Evolutionary conservation across 2,888 invertebrate genomes (phyloP).

Genomic region (Lysandra coridon): DNA sequence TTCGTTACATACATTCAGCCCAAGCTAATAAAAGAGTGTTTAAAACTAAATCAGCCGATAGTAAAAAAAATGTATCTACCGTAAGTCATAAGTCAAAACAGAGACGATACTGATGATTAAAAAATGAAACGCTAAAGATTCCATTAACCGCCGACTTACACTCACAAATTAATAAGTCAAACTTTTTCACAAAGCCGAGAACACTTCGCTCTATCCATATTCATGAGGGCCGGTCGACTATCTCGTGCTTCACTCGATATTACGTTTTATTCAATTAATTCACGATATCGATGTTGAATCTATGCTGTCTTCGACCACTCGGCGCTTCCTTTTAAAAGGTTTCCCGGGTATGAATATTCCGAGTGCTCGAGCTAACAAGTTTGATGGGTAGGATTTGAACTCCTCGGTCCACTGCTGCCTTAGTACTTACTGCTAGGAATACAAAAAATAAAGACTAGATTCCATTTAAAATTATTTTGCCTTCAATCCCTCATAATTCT

Average conservation of each 20-base stretch:
- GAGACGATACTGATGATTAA: background rate
- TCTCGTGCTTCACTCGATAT: constrained; percentile 51
- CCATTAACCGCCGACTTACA: constrained; percentile 34
- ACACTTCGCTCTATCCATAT: constrained; percentile 66
- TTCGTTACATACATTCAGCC: too few relatives aligned
- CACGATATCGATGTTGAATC: constrained; percentile 56
- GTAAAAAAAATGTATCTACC: background rate
- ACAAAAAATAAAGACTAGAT: background rate
- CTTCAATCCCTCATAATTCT: background rate
- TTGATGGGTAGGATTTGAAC: constrained; percentile 35
- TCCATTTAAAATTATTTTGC: background rate
- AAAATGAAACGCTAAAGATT: constrained; percentile 27
- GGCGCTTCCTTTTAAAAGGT: constrained; percentile 44
- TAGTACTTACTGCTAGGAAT: background rate
- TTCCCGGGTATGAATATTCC: constrained; percentile 53
- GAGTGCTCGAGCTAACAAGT: constrained; percentile 46
- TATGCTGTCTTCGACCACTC: constrained; percentile 46
- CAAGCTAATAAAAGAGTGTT: too few relatives aligned
- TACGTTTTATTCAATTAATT: constrained; percentile 75
- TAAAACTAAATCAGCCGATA: background rate
- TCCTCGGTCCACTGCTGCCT: background rate
- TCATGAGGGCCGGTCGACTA: constrained; percentile 56
- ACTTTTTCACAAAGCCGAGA: constrained; percentile 58
- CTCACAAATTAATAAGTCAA: constrained; percentile 44
- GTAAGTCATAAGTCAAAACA: background rate